These are phyloP conservation scores for Aegithalos caudatus DNA, from an alignment of 2,113 vertebrate species.

Conservation along the genomic window DNA sequence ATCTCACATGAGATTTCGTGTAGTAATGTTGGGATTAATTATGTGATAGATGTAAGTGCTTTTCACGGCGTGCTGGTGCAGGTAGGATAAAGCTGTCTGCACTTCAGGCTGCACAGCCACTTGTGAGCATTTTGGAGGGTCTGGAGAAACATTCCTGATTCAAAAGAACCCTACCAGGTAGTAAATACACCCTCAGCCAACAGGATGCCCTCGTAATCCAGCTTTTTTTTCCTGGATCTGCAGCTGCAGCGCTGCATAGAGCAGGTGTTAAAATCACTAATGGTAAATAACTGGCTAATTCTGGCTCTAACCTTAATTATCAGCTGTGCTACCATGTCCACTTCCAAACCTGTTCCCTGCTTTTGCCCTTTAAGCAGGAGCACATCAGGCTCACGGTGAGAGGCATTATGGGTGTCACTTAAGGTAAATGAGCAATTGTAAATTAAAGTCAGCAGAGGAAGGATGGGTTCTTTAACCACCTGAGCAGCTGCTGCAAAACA, in stretches of 20 bases:
- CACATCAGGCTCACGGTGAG: background rate
- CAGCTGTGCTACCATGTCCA: background rate
- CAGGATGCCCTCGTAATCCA: accelerated
- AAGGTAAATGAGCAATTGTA: background rate
- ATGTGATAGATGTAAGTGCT: background rate
- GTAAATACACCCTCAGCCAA: background rate
- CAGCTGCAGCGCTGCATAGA: background rate
- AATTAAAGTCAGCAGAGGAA: background rate
- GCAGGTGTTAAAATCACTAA: background rate
- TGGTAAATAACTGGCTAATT: background rate
- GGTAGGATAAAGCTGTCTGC: background rate
- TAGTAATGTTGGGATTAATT: slow-evolving; percentile 24
- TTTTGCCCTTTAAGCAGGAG: background rate
- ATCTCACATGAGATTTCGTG: background rate
- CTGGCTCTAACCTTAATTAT: background rate
- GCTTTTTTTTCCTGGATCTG: background rate
- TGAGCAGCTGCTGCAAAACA: background rate
- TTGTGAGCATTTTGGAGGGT: background rate
- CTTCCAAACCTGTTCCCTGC: background rate
- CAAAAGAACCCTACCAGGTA: background rate
- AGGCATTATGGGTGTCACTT: background rate
- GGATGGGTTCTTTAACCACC: background rate
- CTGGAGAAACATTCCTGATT: background rate
- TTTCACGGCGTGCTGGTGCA: background rate
- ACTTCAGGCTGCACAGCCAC: background rate